A percentile compares a stretch with the other conserved stretches of the same genome.
Conservation (phyloP, 2,888 invertebrate species). For the Calephelis perditalis region DNA sequence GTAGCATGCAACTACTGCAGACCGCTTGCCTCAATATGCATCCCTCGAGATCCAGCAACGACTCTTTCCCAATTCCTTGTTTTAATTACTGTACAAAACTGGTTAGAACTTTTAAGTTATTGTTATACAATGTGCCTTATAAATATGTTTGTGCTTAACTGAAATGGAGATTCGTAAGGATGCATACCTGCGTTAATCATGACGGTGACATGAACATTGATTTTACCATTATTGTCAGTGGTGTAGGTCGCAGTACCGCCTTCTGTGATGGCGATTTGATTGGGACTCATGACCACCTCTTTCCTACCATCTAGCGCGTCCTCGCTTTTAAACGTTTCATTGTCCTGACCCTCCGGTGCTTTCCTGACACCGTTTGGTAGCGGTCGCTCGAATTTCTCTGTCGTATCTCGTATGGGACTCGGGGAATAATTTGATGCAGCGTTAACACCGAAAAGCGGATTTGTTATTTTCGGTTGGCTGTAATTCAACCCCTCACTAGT, state of each 20-base stretch:
- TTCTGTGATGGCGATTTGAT: constrained; percentile 69
- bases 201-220: constrained; percentile 92
- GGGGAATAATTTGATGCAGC: constrained; percentile 71
- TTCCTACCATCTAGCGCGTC: constrained; percentile 79
- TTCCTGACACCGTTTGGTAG: constrained; percentile 77
- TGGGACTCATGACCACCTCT: constrained; percentile 66
- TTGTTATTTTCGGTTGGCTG: constrained; percentile 55
- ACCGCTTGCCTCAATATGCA: constrained; percentile 76
- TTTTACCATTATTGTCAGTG: constrained; percentile 90
- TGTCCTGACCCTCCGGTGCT: constrained; percentile 90
- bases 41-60: constrained; percentile 52
- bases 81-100: constrained; percentile 53
- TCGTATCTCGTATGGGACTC: constrained; percentile 39
- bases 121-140: constrained; percentile 31
- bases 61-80: constrained; percentile 49
- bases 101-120: constrained; percentile 55
- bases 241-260: constrained; percentile 79
- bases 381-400: constrained; percentile 51
- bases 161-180: constrained; percentile 57
- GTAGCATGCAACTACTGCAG: constrained; percentile 32
- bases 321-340: constrained; percentile 81
- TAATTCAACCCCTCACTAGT: constrained; percentile 41
- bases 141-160: constrained; percentile 27
- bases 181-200: constrained; percentile 86
- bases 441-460: constrained; percentile 70